Base-by-base conservation (phyloP, 2,888 invertebrate genomes). In the Timandra comae region DNA sequence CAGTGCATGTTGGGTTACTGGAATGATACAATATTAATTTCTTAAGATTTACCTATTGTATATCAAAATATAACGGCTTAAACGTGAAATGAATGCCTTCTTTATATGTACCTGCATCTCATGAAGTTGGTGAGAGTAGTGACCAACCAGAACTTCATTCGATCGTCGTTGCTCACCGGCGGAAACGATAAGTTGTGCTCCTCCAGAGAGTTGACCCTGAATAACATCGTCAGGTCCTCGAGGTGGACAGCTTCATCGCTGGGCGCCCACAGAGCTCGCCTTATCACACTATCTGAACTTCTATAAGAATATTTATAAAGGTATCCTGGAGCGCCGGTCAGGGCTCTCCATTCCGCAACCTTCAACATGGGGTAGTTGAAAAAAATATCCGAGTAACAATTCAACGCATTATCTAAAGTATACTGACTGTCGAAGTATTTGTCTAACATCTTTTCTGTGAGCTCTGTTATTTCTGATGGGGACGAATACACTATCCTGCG, bases 161-260 rank as follows among this genome's bases (percentile, higher is more conserved):
- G 27, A 7, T 38, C 33, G 23, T 51, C 51, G 3, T 9, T 12
- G 16, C 19, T 25, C 13, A 8, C 31, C 9, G 29, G 32, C 8
- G 29, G 32, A 24, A 19, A 37, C n/a, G 26, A 26, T n/a, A 8
- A 21, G 10, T 9, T 21, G 1, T 13, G 22, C n/a, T 33, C 29
- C 0, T 34, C 34, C 3, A 40, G 25, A 3, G 45, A 33, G 27
- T 48, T 49, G 1, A 34, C 28, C 8, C 42, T 29, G 30, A 86
- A 82, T 2, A 84, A 41, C 31, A 76, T 82, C 1, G 75, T 73
- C 49, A 81, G 46, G 47, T 86, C 86, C 43, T 86, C 85, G 2
- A 77, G 75, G 33, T 86, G 86, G 0, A 32, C 38, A 2, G 40
- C 37, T 28, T 78, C 80, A 2, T 72, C 62, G 6, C 77, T 45